These are phyloP conservation scores for Suricata suricatta DNA, from an alignment of 2,113 vertebrate species.

Conservation along the genomic window DNA sequence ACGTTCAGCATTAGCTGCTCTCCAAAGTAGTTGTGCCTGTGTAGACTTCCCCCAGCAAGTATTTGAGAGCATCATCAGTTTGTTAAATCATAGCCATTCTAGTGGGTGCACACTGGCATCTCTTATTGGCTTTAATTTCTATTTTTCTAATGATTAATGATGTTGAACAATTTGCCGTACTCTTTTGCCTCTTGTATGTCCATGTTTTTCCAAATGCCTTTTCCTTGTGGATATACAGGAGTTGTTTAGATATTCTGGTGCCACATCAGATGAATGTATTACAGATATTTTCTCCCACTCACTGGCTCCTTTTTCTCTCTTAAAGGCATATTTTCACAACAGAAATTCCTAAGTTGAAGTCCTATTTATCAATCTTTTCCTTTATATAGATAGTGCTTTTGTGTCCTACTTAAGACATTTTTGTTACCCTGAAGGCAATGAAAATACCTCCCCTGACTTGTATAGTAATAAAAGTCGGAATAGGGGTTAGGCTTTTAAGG, in stretches of 20 bases:
- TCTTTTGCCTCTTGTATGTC: neutral
- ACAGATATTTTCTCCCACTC: neutral
- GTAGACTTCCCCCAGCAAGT: neutral
- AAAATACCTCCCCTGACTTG: neutral
- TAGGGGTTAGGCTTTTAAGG: neutral
- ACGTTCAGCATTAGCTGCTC: neutral
- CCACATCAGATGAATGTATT: neutral
- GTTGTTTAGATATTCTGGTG: neutral
- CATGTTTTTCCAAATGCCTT: neutral
- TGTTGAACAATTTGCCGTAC: neutral
- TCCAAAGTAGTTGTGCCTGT: neutral
- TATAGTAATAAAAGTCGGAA: neutral
- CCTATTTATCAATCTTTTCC: neutral
- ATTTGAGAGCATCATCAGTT: neutral
- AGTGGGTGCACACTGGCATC: neutral
- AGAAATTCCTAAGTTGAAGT: constrained; percentile 5
- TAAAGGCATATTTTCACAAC: neutral
- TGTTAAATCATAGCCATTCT: neutral
- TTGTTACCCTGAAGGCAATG: neutral
- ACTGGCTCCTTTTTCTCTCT: neutral
- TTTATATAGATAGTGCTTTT: neutral
- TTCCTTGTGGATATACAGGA: neutral
- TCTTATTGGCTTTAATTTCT: neutral
- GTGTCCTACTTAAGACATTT: neutral
- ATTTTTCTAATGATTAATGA: neutral